phyloP scores from a whole-genome alignment of 1,140 invertebrate species.

The Chlorops oryzae region DNA sequence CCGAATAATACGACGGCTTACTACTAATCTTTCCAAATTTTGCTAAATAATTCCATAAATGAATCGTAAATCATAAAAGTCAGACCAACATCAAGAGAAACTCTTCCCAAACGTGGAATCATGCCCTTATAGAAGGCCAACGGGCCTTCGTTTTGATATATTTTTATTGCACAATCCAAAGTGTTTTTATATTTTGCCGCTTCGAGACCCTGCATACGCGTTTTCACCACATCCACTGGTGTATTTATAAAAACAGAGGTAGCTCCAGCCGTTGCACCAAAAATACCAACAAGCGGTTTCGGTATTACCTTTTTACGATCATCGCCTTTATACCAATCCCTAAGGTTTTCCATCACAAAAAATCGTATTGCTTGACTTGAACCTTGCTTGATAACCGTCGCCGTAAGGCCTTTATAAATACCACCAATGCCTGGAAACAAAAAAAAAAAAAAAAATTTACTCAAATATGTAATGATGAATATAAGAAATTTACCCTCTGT shows the following conservation, averaged over 20 bases:
- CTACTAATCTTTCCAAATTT: conserved; percentile 60
- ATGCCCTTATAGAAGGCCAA: conserved; percentile 98
- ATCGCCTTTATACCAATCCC: conserved; percentile 84
- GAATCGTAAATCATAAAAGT: conserved; percentile 98
- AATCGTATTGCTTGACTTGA: conserved; percentile 98
- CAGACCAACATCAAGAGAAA: conserved; percentile 97
- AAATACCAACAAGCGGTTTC: conserved; percentile 76
- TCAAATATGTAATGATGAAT: too few relatives aligned
- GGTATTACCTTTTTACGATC: conserved; percentile 77
- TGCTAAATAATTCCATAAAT: conserved; percentile 89
- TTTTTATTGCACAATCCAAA: conserved; percentile 82
- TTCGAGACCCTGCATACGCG: conserved; percentile 98
- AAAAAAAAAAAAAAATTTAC: conserved; percentile 50
- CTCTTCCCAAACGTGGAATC: conserved; percentile 86
- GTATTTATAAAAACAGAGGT: conserved; percentile 98
- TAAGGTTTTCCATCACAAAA: conserved; percentile 93
- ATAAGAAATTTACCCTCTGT: conserved; percentile 61
- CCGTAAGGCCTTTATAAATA: conserved; percentile 88
- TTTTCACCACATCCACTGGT: conserved; percentile 97
- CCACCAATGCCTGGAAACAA: conserved; percentile 65
- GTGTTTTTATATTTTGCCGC: conserved; percentile 93
- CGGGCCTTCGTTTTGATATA: conserved; percentile 89
- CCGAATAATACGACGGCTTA: too few relatives aligned
- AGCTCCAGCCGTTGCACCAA: conserved; percentile 89
- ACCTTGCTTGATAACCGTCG: conserved; percentile 97